These are phyloP conservation scores for Enteromius mattozi DNA, from an alignment of 2,797 vertebrate species.

Conservation along the genomic window DNA sequence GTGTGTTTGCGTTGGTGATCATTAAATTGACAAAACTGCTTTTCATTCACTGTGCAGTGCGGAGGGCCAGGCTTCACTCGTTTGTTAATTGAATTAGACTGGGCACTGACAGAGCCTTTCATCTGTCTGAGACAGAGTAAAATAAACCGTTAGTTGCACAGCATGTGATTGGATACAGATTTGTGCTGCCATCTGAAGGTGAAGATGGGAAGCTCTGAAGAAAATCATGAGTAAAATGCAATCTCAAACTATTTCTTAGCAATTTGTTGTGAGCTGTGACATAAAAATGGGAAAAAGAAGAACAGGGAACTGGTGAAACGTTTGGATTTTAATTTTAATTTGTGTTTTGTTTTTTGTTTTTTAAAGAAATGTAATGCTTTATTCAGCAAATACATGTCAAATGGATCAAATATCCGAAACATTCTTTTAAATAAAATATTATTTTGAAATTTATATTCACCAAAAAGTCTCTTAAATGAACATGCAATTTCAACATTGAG, in stretches of 20 bases:
- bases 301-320: not conserved
- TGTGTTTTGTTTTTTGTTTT: not conserved
- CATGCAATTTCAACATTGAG: not conserved
- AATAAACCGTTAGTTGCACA: not conserved
- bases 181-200: slow-evolving; percentile 41
- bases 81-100: slow-evolving; percentile 50
- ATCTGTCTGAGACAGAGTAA: slow-evolving; percentile 26
- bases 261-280: not conserved
- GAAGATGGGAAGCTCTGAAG: not conserved
- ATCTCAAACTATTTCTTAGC: not conserved
- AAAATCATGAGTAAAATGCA: not conserved
- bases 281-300: not conserved
- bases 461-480: not conserved
- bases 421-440: not conserved
- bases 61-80: slow-evolving; percentile 17
- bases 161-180: slow-evolving; percentile 8
- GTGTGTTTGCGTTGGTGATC: not conserved
- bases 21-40: slow-evolving; percentile 10
- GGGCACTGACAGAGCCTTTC: slow-evolving; percentile 31
- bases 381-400: not conserved
- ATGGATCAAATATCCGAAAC: not conserved
- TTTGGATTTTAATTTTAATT: not conserved
- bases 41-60: slow-evolving; percentile 12
- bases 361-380: not conserved
- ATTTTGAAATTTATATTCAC: not conserved